phyloP scores from a whole-genome alignment of 2,888 invertebrate species.

The Ochropacha duplaris region DNA sequence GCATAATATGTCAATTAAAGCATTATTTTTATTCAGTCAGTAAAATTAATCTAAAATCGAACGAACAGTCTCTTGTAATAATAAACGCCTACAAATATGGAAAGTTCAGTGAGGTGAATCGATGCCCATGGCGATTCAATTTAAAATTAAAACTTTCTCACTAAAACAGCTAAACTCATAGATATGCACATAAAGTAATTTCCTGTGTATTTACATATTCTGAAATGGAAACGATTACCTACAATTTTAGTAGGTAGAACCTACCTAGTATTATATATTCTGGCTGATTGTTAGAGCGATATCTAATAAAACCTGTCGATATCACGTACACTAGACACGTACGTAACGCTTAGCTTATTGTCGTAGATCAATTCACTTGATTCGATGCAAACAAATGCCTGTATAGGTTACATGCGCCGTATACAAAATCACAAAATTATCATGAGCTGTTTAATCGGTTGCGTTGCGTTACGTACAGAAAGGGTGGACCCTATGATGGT shows the following conservation, averaged over 20 bases:
- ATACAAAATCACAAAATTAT: slow-evolving; percentile 4
- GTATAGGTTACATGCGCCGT: slow-evolving; percentile 2
- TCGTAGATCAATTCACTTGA: slow-evolving; percentile 7
- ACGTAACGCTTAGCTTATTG: slow-evolving; percentile 3
- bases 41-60: too few species aligned
- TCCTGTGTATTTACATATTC: background rate
- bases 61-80: too few species aligned
- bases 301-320: background rate
- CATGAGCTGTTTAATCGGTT: background rate
- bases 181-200: background rate
- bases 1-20: too few species aligned
- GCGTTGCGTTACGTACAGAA: background rate
- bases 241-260: background rate
- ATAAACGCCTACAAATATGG: background rate
- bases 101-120: background rate
- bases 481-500: slow-evolving; percentile 20
- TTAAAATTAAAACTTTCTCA: background rate
- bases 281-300: slow-evolving; percentile 2
- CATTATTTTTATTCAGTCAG: too few species aligned
- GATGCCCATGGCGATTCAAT: background rate
- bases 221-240: background rate
- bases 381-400: slow-evolving; percentile 5
- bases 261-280: background rate
- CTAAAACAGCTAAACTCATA: background rate
- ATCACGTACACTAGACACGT: slow-evolving; percentile 1